Evolutionary conservation across 2,113 vertebrate genomes (phyloP), one percentile per base, ranked within the genome.

Genomic region (Pelecanoides urinatrix): DNA sequence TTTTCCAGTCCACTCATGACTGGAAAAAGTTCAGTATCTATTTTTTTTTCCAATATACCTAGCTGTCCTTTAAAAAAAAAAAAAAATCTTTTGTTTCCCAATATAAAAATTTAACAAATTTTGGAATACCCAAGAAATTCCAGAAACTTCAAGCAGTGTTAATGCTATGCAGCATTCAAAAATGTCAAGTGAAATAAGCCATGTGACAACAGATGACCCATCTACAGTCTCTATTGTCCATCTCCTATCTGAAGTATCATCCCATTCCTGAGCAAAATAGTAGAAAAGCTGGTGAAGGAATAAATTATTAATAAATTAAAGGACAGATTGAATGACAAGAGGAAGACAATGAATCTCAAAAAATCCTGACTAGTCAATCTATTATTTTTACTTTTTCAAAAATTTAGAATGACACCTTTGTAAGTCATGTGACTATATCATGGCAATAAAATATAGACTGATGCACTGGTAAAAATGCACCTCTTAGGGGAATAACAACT

Each of bases 121-220:
- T 61, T 65, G 12, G 23, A 72, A 71, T 45, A 78, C 21, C 25
- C 55, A 78, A n/a, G 15, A 73, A 56, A 70, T 53, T 74, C 32
- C n/a, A 71, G n/a, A 79, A 92, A n/a, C 32, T 47, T 71, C 52
- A 73, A 55, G 32, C 26, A 50, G 19, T 4, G 0, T 81, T 82
- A 78, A 32, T 29, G 14, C 22, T 32, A 81, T 11, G 21, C 19
- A 50, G 30, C 14, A 29, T 55, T 72, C 16, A 55, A 86, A 79
- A 75, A 36, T 3, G 3, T 72, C 18, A 73, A 44, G 47, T n/a
- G 32, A 56, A 70, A 23, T 65, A 66, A 80, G 2, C 5, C 38
- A 13, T 0, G 0, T 42, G 38, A 49, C 26, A 66, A 72, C 5
- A 49, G 29, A 49, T 42, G 27, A 65, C 12, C 16, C 2, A 66